These are phyloP conservation scores for Papilio gigon DNA, from an alignment of 2,888 invertebrate species.

Conservation along the genomic window DNA sequence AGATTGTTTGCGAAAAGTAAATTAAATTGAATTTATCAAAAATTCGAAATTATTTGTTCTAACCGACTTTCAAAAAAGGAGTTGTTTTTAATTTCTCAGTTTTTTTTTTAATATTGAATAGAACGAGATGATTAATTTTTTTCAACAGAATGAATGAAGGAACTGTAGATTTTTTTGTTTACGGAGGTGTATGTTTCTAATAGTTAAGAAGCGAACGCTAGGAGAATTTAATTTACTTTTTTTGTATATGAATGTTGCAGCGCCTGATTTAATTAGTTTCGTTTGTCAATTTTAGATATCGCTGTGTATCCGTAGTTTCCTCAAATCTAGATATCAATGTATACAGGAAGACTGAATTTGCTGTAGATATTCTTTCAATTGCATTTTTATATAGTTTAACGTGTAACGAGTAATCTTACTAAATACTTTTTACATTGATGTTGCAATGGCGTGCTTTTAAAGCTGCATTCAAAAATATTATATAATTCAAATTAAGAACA, in stretches of 20 bases:
- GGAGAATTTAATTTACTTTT: conserved; percentile 14
- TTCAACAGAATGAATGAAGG: not conserved
- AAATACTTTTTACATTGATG: conserved; percentile 13
- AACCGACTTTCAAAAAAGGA: too few species aligned
- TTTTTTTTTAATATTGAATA: too few species aligned
- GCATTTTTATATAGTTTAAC: conserved; percentile 37
- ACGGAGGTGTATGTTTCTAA: not conserved
- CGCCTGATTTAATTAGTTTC: conserved; percentile 12
- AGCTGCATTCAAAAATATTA: conserved; percentile 29
- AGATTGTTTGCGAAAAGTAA: conserved; percentile 1
- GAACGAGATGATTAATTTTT: too few species aligned
- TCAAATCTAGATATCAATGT: conserved; percentile 45
- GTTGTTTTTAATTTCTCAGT: too few species aligned
- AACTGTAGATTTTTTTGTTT: too few species aligned
- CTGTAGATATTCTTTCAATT: conserved; percentile 40
- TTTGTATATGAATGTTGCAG: not conserved
- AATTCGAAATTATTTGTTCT: not conserved
- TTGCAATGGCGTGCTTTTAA: conserved; percentile 35
- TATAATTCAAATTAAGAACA: conserved; percentile 9
- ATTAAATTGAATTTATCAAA: not conserved
- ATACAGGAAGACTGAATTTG: conserved; percentile 58
- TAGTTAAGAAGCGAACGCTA: not conserved
- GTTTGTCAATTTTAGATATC: conserved; percentile 49
- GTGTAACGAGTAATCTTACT: conserved; percentile 20
- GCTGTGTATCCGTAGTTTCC: conserved; percentile 44